A percentile compares a stretch with the other conserved stretches of the same genome.
Evolutionary conservation across 1,140 invertebrate genomes (phyloP).

Genomic region (Zaprionus tsacasi): DNA sequence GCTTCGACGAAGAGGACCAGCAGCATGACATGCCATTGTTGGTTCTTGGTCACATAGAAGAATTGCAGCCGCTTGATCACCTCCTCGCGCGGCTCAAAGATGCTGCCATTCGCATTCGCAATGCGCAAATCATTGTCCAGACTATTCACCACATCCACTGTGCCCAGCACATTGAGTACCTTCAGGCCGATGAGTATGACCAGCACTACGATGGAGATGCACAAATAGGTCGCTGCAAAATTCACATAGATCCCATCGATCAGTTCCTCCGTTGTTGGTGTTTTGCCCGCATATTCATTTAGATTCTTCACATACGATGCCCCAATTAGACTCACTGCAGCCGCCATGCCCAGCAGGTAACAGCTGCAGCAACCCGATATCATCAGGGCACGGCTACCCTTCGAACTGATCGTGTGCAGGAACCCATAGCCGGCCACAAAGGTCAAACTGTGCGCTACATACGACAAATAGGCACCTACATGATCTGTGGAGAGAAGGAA

Average conservation of each 20-base stretch:
- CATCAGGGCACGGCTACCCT: slow-evolving; percentile 58
- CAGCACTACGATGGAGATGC: slow-evolving; percentile 58
- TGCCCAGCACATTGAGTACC: slow-evolving; percentile 68
- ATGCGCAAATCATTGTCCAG: slow-evolving; percentile 78
- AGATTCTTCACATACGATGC: slow-evolving; percentile 61
- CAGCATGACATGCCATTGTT: slow-evolving; percentile 73
- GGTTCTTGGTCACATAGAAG: slow-evolving; percentile 81
- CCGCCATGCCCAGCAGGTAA: slow-evolving; percentile 72
- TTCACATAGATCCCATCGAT: slow-evolving; percentile 75
- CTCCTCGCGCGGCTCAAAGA: slow-evolving; percentile 68
- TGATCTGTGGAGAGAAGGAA: slow-evolving; percentile 53
- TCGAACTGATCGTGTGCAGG: slow-evolving; percentile 67
- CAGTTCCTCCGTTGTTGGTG: slow-evolving; percentile 46
- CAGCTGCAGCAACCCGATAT: slow-evolving; percentile 68
- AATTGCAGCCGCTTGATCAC: slow-evolving; percentile 76
- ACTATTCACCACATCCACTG: slow-evolving; percentile 67
- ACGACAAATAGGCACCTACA: slow-evolving; percentile 75
- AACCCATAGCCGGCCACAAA: slow-evolving; percentile 78
- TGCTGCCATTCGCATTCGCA: slow-evolving; percentile 74
- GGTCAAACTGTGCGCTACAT: slow-evolving; percentile 74
- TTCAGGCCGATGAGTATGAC: slow-evolving; percentile 71
- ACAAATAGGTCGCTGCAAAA: slow-evolving; percentile 73
- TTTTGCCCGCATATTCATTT: slow-evolving; percentile 41
- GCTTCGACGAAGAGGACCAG: slow-evolving; percentile 74
- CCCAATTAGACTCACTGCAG: slow-evolving; percentile 72